phyloP scores from a whole-genome alignment of 2,113 vertebrate genomes.

The Sylvietta virens region DNA sequence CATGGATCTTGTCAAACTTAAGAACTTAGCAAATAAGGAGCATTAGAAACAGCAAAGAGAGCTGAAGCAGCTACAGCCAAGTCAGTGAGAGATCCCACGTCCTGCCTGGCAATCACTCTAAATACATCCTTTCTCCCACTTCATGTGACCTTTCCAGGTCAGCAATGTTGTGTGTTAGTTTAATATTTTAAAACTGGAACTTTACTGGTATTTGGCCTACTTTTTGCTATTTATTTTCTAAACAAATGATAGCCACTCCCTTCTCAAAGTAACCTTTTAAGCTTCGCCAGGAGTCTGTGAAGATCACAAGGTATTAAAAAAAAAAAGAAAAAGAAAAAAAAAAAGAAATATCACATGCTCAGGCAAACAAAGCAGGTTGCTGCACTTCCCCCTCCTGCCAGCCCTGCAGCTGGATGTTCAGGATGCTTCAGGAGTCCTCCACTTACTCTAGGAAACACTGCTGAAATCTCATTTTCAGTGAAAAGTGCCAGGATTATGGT shows the following conservation, averaged over 20 bases:
- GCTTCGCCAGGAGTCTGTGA: constrained; percentile 4
- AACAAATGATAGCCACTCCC: constrained; percentile 49
- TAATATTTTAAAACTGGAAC: constrained; percentile 57
- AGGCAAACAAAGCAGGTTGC: constrained; percentile 38
- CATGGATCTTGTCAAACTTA: constrained; percentile 16
- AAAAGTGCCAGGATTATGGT: constrained; percentile 39
- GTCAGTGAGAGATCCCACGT: constrained; percentile 58
- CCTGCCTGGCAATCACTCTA: constrained; percentile 47
- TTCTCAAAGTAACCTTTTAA: constrained; percentile 31
- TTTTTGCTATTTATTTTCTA: constrained; percentile 63
- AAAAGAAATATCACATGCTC: not conserved
- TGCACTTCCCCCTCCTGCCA: not conserved
- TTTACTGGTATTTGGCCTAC: constrained; percentile 63
- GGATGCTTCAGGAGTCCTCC: not conserved
- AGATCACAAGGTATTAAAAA: constrained; percentile 29
- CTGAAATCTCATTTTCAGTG: not conserved
- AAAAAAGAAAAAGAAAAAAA: not conserved
- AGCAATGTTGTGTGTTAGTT: constrained; percentile 32
- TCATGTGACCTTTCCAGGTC: constrained; percentile 45
- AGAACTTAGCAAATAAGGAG: constrained; percentile 22
- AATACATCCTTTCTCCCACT: constrained; percentile 57
- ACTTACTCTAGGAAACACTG: not conserved
- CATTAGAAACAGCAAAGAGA: constrained; percentile 39
- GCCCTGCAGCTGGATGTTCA: not conserved
- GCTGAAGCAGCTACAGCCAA: constrained; percentile 27